phyloP scores from a whole-genome alignment of 2,888 invertebrate genomes.

The Agrotis clavis region DNA sequence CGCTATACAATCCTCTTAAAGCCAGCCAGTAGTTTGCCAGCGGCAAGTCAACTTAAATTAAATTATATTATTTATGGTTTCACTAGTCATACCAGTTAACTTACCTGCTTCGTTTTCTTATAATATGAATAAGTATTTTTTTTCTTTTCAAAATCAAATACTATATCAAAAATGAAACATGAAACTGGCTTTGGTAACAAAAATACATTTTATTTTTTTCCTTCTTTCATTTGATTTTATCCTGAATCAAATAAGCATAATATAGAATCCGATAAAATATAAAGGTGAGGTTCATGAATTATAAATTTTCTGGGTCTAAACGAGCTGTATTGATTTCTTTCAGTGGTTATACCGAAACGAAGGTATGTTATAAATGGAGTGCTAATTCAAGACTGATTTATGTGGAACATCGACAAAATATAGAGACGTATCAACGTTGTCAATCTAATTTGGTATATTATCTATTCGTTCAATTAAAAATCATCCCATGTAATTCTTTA shows the following conservation, averaged over 20 bases:
- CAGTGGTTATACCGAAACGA: not conserved
- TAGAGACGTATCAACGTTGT: too few species aligned
- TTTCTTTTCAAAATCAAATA: not conserved
- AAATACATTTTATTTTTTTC: conserved; percentile 24
- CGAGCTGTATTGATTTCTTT: conserved; percentile 53
- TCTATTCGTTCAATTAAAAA: too few species aligned
- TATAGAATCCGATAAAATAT: conserved; percentile 38
- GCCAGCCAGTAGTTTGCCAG: too few species aligned
- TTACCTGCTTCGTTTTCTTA: not conserved
- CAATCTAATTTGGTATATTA: too few species aligned
- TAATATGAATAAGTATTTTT: not conserved
- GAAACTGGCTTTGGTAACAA: conserved; percentile 17
- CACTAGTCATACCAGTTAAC: too few species aligned
- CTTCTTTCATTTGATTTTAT: conserved; percentile 31
- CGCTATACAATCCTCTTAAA: too few species aligned
- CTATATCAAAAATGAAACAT: conserved; percentile 9
- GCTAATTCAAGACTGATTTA: not conserved
- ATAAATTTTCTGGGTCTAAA: conserved; percentile 41
- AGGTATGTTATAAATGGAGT: conserved; percentile 18
- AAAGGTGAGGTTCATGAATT: conserved; percentile 50
- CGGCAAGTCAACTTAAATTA: too few species aligned
- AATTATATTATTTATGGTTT: not conserved
- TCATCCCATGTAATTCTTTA: too few species aligned
- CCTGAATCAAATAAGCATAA: conserved; percentile 39
- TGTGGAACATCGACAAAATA: not conserved